Evolutionary conservation across 2,797 vertebrate species (phyloP).

Genomic region (Brachyrhaphis roseni): DNA sequence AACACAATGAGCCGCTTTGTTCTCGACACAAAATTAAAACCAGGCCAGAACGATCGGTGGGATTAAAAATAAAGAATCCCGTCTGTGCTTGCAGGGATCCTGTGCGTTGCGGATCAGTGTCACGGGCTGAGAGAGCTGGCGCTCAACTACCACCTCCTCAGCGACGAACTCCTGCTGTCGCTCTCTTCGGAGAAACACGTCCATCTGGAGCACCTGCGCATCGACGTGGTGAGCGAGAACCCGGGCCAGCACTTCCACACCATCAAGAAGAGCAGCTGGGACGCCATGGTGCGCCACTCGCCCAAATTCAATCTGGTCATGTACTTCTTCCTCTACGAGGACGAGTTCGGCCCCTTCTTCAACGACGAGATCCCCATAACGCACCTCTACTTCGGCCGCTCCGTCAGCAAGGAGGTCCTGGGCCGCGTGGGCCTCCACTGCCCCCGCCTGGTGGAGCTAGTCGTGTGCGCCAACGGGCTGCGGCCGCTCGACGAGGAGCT

Average conservation of each 20-base stretch:
- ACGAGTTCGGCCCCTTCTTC: constrained; percentile 97
- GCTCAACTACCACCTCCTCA: constrained; percentile 95
- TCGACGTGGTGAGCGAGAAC: constrained; percentile 97
- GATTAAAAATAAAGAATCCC: not conserved
- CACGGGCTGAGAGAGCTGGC: constrained; percentile 96
- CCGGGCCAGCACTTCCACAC: constrained; percentile 95
- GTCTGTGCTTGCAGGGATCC: constrained; percentile 85
- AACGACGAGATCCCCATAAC: constrained; percentile 95
- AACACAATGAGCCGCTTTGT: not conserved
- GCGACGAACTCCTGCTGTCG: constrained; percentile 94
- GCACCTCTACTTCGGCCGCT: constrained; percentile 97
- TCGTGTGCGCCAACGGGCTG: constrained; percentile 96
- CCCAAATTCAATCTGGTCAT: constrained; percentile 98
- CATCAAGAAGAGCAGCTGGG: constrained; percentile 98
- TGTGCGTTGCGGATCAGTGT: constrained; percentile 98
- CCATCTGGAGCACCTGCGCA: constrained; percentile 94
- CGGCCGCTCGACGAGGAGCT: constrained; percentile 96
- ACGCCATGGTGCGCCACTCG: constrained; percentile 96
- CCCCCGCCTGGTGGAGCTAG: constrained; percentile 94
- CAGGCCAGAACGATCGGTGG: not conserved
- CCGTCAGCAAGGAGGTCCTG: constrained; percentile 96
- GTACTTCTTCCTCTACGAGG: constrained; percentile 98
- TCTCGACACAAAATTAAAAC: constrained; percentile 3
- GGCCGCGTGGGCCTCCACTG: constrained; percentile 97
- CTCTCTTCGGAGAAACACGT: constrained; percentile 97